Evolutionary conservation across 2,113 vertebrate species (phyloP), one percentile per base, ranked within the genome.

Genomic region (Struthidea cinerea): DNA sequence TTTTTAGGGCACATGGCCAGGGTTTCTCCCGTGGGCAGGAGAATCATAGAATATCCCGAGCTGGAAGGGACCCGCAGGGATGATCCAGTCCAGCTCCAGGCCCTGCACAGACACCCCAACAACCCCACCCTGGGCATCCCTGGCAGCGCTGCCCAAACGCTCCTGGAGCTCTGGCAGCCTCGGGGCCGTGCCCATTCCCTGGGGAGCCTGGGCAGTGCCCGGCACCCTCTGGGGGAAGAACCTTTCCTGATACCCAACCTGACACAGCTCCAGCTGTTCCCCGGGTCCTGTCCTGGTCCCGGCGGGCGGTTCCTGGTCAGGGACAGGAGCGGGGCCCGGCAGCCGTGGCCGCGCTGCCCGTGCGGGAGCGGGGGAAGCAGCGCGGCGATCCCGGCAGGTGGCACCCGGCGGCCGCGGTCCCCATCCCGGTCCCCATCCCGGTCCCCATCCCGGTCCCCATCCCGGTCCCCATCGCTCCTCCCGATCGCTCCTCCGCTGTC

Each of bases 351-450:
- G 26, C 28, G 42, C 23, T 56, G 18, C 39, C 59, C 16, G 17
- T 3, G 12, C 39, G 37, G 75, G 44, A 76, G 26, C 53, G 42
- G 35, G 26, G 35, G 60, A 37, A 49, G 49, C 6, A 41, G 28
- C 73, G 77, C 35, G 11, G 46, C 39, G 6, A 23, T 33, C 70
- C 95, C 95, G 73, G 92, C 83, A 96, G 96, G 81, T 93, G 95
- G 95, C 88, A 92, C 57, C 57, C 77, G 47, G 83, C 39, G 50
- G 59, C 64, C 84, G 68, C 44, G 30, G 2, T 52, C 46, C 50
- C 50, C 6, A 10, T 11, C 68, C 44, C 50, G 5, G 6, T 9
- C 71, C 27, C 67, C 5, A 18, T 71, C 37, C 52, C 39, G 1
- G 2, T 47, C 53, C 37, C 47, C 3, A 9, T 57, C 41, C 35